phyloP scores from a whole-genome alignment of 2,113 vertebrate genomes.

The Urocitellus parryii region DNA sequence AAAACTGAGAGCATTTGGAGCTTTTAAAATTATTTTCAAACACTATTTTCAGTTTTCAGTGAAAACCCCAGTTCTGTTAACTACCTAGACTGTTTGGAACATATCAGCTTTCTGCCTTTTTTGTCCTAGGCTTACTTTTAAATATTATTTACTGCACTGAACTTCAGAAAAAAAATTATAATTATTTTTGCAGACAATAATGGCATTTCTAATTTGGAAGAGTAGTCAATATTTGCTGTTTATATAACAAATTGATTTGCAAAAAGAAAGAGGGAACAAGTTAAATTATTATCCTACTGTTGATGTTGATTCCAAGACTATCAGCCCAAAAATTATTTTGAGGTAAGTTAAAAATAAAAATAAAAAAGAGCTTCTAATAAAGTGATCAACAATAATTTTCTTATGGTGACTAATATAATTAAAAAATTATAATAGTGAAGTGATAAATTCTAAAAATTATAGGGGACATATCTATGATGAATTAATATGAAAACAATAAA shows the following conservation, averaged over 20 bases:
- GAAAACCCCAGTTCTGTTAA: neutral
- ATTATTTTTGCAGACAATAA: slow-evolving; percentile 2
- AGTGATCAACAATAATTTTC: neutral
- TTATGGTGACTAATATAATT: neutral
- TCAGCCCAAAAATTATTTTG: neutral
- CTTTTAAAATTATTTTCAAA: neutral
- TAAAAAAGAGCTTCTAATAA: neutral
- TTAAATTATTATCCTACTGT: neutral
- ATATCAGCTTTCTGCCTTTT: neutral
- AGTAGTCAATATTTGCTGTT: neutral
- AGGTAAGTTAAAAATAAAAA: neutral
- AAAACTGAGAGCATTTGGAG: neutral
- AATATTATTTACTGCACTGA: neutral
- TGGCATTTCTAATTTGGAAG: neutral
- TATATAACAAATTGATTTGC: slow-evolving; percentile 10
- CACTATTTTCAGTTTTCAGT: neutral
- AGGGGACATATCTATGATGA: neutral
- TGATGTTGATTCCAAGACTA: neutral
- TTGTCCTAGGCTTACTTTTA: neutral
- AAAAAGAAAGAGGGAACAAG: neutral
- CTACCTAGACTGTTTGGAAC: neutral
- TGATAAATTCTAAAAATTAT: neutral
- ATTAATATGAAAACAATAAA: neutral
- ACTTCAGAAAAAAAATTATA: neutral
- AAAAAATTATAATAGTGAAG: neutral